Conservation (phyloP, 2,797 vertebrate species). For the Cygnus olor region DNA sequence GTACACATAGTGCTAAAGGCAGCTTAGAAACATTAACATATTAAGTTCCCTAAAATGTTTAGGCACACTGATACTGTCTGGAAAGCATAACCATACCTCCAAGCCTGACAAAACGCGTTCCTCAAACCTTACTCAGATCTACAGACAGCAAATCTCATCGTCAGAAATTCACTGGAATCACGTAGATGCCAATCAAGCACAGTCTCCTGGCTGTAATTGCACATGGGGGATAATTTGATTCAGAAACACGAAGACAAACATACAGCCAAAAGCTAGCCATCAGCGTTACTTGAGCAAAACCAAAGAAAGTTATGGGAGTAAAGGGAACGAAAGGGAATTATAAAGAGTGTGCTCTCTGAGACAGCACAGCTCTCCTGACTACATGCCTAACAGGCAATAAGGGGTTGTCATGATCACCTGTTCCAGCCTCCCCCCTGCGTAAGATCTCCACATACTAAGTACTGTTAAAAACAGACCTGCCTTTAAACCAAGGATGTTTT, state of each 20-base stretch:
- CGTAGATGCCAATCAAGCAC: not conserved
- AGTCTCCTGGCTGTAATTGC: not conserved
- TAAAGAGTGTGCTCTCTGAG: fast-evolving
- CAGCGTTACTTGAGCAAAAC: fast-evolving
- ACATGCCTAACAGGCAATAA: fast-evolving
- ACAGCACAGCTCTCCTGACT: not conserved
- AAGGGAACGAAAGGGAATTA: not conserved
- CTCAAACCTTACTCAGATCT: not conserved
- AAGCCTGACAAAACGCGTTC: not conserved
- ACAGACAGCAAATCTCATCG: not conserved
- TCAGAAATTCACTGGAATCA: not conserved
- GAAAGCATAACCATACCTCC: not conserved
- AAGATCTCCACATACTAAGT: not conserved
- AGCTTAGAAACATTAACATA: not conserved
- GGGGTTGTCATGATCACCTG: not conserved
- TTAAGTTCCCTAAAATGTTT: not conserved
- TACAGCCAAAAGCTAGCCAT: fast-evolving
- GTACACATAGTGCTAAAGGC: not conserved
- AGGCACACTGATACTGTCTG: not conserved
- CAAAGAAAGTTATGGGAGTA: not conserved
- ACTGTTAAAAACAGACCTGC: not conserved
- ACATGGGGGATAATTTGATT: not conserved
- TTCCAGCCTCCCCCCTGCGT: not conserved
- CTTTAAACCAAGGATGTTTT: not conserved
- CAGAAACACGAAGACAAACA: not conserved